These are phyloP conservation scores for Scomber scombrus DNA, from an alignment of 2,113 vertebrate species.

Conservation along the genomic window DNA sequence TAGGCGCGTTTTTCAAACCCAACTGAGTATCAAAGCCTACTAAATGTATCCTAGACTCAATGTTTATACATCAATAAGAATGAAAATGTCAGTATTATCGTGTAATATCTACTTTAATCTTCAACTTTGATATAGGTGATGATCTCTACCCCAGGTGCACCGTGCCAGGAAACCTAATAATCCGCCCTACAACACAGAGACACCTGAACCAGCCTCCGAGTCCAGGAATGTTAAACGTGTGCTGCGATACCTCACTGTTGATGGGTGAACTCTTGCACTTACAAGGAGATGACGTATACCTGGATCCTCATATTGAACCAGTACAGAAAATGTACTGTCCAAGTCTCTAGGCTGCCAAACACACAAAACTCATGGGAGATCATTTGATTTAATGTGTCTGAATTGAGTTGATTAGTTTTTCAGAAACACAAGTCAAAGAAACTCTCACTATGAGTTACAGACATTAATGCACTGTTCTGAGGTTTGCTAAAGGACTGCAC, in stretches of 20 bases:
- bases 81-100: no score
- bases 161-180: constrained; percentile 9
- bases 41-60: background rate
- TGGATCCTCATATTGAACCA: background rate
- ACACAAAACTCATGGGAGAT: background rate
- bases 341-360: background rate
- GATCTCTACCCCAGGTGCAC: constrained; percentile 4
- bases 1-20: background rate
- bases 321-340: background rate
- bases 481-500: background rate
- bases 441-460: no score
- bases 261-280: constrained; percentile 1
- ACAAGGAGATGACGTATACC: constrained; percentile 13
- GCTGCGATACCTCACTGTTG: constrained; percentile 18
- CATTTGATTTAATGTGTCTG: no score
- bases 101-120: no score
- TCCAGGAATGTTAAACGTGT: constrained; percentile 63
- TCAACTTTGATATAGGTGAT: background rate
- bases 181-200: constrained; percentile 19
- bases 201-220: constrained; percentile 40
- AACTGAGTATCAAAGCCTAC: background rate
- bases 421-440: no score
- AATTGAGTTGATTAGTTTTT: no score
- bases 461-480: background rate
- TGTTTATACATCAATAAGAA: no score